A percentile compares a stretch with the other conserved stretches of the same genome.
Evolutionary conservation across 2,797 vertebrate species (phyloP).

Genomic region (Pygocentrus nattereri): DNA sequence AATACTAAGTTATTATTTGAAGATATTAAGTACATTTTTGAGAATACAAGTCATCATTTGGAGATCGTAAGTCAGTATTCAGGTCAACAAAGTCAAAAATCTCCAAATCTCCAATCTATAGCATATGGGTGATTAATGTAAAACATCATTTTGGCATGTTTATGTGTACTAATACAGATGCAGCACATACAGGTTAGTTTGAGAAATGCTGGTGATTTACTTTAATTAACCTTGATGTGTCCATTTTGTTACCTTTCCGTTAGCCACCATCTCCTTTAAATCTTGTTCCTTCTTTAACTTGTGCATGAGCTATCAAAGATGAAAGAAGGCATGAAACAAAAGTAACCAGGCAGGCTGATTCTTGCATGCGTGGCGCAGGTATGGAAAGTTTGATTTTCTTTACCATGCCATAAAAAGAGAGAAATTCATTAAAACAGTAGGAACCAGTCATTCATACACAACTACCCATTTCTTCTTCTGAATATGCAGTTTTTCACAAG

Average conservation of each 20-base stretch:
- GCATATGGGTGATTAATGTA: no score
- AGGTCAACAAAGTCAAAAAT: no score
- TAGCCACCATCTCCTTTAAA: neutral
- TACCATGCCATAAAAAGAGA: constrained; percentile 16
- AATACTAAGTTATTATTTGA: no score
- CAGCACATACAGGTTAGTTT: no score
- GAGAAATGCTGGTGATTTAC: neutral
- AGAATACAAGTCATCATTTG: no score
- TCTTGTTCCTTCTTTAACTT: constrained; percentile 29
- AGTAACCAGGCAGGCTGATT: neutral
- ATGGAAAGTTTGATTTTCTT: neutral
- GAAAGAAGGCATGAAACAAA: constrained; percentile 11
- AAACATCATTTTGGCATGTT: no score
- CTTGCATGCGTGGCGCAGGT: neutral
- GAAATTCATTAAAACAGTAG: constrained; percentile 39
- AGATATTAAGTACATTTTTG: no score
- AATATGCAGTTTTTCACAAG: neutral
- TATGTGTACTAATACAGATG: no score
- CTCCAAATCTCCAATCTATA: no score
- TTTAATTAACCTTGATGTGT: neutral
- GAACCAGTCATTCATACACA: constrained; percentile 16
- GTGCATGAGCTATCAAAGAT: constrained; percentile 28
- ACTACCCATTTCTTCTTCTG: constrained; percentile 24
- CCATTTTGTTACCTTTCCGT: neutral
- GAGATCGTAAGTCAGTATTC: no score